These are phyloP conservation scores for Quiscalus mexicanus DNA, from an alignment of 2,113 vertebrate genomes.

Conservation along the genomic window DNA sequence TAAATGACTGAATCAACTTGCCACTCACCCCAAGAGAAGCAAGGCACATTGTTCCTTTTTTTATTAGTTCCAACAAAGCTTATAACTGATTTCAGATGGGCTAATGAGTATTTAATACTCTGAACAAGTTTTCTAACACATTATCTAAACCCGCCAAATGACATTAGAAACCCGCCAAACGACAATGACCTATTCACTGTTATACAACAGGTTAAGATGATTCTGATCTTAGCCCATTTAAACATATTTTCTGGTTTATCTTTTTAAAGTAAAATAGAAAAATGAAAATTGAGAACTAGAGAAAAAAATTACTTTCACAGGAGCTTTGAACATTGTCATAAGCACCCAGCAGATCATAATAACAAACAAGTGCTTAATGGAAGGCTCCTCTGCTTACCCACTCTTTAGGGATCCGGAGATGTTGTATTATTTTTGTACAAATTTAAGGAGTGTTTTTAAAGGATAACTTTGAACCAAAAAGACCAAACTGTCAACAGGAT, in stretches of 20 bases:
- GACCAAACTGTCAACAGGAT: not conserved
- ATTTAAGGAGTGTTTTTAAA: not conserved
- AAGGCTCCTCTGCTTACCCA: not conserved
- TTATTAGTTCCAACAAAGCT: not conserved
- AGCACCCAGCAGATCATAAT: not conserved
- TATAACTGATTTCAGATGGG: not conserved
- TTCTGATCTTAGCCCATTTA: not conserved
- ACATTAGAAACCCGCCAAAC: not conserved
- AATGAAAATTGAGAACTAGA: not conserved
- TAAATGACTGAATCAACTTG: constrained; percentile 44
- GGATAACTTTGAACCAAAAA: not conserved
- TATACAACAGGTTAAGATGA: not conserved
- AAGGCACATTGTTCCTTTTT: not conserved
- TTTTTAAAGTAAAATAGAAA: not conserved
- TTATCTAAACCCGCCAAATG: not conserved
- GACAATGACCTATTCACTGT: not conserved
- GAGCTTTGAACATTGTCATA: not conserved
- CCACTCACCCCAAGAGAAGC: not conserved
- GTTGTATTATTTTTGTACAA: not conserved
- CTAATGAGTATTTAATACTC: not conserved
- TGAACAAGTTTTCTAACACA: not conserved
- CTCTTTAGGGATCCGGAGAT: not conserved
- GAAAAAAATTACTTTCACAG: not conserved
- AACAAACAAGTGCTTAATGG: not conserved
- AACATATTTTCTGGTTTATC: not conserved